phyloP scores from a whole-genome alignment of 2,113 vertebrate species.

The Xenotilapia longispinis region DNA sequence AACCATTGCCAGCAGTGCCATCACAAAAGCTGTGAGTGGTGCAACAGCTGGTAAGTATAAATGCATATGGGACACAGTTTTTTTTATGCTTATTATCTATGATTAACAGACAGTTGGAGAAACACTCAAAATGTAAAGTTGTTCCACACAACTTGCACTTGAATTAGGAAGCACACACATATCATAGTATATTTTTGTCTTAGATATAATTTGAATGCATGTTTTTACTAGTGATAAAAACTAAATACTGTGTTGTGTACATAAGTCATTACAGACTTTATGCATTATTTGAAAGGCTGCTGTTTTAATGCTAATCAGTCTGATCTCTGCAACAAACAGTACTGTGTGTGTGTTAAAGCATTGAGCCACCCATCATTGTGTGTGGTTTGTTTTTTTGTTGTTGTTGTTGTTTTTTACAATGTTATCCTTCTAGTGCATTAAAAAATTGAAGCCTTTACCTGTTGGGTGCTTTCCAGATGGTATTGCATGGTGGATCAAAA shows the following conservation, averaged over 20 bases:
- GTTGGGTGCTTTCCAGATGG: background rate
- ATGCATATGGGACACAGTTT: background rate
- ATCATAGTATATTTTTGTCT: background rate
- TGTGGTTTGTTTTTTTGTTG: background rate
- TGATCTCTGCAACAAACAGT: background rate
- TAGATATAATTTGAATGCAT: background rate
- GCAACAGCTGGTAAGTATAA: conserved; percentile 83
- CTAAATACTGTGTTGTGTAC: background rate
- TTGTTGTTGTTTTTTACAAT: background rate
- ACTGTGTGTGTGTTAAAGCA: background rate
- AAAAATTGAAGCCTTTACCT: background rate
- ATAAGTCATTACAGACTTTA: background rate
- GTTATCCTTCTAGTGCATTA: background rate
- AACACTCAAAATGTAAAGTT: background rate
- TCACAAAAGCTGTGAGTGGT: conserved; percentile 89
- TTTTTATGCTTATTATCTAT: background rate
- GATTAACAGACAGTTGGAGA: background rate
- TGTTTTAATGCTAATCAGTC: background rate
- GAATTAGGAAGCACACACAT: background rate
- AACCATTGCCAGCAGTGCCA: conserved; percentile 91
- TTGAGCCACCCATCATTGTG: background rate
- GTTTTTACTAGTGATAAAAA: background rate
- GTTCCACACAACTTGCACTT: background rate
- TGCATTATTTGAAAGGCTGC: background rate
- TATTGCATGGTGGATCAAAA: background rate